Conservation (phyloP, 2,113 vertebrate genomes). For the Tympanuchus pallidicinctus region DNA sequence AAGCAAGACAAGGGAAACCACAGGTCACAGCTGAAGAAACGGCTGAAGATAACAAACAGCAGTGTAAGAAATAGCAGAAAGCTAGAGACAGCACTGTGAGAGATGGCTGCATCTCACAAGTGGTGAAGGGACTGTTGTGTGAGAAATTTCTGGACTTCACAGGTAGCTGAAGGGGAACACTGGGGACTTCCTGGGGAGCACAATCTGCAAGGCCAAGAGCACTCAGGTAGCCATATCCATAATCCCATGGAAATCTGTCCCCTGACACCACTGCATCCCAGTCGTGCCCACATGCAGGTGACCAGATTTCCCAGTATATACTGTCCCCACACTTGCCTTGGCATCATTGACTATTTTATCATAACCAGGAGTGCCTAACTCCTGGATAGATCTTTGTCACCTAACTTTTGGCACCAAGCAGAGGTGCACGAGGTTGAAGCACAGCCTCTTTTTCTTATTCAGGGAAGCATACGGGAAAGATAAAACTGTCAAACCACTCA, state of each 20-base stretch:
- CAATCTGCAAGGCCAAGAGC: background rate
- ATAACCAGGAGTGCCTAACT: background rate
- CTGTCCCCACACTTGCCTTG: background rate
- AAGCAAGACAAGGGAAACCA: background rate
- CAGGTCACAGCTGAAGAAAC: background rate
- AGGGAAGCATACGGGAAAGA: background rate
- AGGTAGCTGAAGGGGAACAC: background rate
- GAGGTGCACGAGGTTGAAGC: background rate
- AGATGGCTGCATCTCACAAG: background rate
- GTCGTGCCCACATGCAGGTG: background rate
- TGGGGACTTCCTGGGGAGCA: background rate
- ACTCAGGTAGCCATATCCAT: accelerated
- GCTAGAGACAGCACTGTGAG: background rate
- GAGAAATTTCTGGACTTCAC: background rate
- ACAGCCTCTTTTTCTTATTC: background rate
- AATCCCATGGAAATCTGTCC: background rate
- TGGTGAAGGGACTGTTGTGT: background rate
- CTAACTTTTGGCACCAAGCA: background rate
- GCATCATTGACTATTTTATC: background rate
- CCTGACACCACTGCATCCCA: background rate
- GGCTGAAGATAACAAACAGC: background rate
- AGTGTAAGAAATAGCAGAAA: background rate
- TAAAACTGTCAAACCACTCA: background rate
- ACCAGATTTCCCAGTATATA: background rate
- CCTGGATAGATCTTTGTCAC: background rate